phyloP scores from a whole-genome alignment of 2,113 vertebrate species.

The mouse (Mus musculus) region GRCm39 chrX:42199001-42199500 shows the following conservation, averaged over 20 bases:
- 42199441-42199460: neutral
- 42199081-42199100: neutral
- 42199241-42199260: neutral
- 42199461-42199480: neutral
- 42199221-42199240: neutral
- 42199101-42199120: neutral
- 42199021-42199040: neutral
- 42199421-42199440: neutral
- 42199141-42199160: neutral
- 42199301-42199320: neutral
- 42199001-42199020: neutral
- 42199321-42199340: neutral
- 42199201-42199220: neutral
- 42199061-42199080: neutral
- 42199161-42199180: neutral
- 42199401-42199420: neutral
- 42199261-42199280: neutral
- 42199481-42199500: slow-evolving; percentile 24
- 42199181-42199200: neutral
- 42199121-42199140: neutral
- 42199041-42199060: neutral
- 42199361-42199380: neutral
- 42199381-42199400: neutral
- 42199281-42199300: neutral
- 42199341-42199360: neutral